These are phyloP conservation scores for Neosilurus hyrtlii DNA, from an alignment of 2,797 vertebrate genomes.

Conservation along the genomic window DNA sequence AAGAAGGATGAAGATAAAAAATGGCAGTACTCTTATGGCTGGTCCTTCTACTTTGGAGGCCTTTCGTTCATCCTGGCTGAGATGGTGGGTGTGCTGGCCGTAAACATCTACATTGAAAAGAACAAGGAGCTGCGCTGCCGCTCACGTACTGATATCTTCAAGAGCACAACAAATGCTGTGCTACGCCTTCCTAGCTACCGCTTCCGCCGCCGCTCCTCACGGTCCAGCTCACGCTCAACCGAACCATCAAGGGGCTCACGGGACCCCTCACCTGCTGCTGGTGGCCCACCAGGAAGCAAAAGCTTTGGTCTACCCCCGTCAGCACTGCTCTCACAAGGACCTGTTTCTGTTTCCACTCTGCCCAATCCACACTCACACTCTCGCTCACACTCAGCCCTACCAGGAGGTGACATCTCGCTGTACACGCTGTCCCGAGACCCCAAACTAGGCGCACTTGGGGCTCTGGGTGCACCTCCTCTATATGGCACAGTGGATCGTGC, in stretches of 20 bases:
- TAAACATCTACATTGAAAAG: conserved; percentile 95
- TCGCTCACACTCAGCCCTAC: conserved; percentile 82
- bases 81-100: conserved; percentile 91
- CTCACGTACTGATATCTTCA: conserved; percentile 87
- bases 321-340: conserved; percentile 75
- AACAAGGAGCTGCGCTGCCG: conserved; percentile 91
- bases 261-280: conserved; percentile 83
- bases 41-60: conserved; percentile 94
- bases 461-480: conserved; percentile 63
- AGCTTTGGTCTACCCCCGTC: conserved; percentile 81
- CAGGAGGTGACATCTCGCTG: conserved; percentile 83
- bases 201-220: conserved; percentile 87
- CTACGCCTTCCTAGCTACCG: conserved; percentile 89
- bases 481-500: conserved; percentile 76
- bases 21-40: conserved; percentile 92
- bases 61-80: conserved; percentile 95
- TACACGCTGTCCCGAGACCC: conserved; percentile 78
- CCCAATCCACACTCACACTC: conserved; percentile 81
- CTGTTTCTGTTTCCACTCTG: conserved; percentile 89
- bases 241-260: conserved; percentile 85
- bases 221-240: conserved; percentile 88
- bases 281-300: conserved; percentile 74
- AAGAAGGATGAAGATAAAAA: conserved; percentile 92
- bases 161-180: conserved; percentile 85
- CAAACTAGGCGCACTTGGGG: conserved; percentile 68